These are phyloP conservation scores for Chelon auratus DNA, from an alignment of 2,797 vertebrate genomes.

Conservation along the genomic window DNA sequence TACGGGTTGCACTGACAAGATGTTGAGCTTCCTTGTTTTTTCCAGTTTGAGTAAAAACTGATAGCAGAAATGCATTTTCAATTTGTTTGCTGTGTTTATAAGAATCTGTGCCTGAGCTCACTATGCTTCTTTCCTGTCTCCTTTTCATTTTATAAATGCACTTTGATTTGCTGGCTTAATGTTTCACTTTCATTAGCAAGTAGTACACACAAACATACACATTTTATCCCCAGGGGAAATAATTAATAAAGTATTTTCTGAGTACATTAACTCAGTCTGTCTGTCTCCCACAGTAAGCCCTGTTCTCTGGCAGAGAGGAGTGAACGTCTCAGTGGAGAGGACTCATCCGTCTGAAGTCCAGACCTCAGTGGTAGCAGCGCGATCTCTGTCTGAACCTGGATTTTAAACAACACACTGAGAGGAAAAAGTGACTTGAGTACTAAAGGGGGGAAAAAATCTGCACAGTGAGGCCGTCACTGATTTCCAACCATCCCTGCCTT, in stretches of 20 bases:
- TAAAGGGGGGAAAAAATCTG: constrained; percentile 39
- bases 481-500: constrained; percentile 70
- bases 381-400: constrained; percentile 67
- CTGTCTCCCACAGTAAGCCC: constrained; percentile 76
- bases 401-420: constrained; percentile 62
- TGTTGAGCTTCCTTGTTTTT: no score
- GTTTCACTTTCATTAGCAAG: constrained; percentile 19
- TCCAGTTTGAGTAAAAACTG: no score
- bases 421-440: constrained; percentile 43
- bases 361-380: constrained; percentile 64
- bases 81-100: not conserved
- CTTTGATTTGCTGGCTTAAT: constrained; percentile 10
- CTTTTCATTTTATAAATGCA: constrained; percentile 15
- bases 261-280: constrained; percentile 36
- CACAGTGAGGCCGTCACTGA: constrained; percentile 59
- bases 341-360: constrained; percentile 58
- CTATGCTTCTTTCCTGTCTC: not conserved
- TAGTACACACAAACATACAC: constrained; percentile 15
- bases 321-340: constrained; percentile 59
- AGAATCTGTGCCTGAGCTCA: constrained; percentile 5
- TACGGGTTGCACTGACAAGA: no score
- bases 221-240: not conserved
- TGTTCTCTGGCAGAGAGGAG: constrained; percentile 57
- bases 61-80: not conserved
- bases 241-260: constrained; percentile 5